Base-by-base conservation (phyloP, 2,888 invertebrate species). In the Erebia epiphron region DNA sequence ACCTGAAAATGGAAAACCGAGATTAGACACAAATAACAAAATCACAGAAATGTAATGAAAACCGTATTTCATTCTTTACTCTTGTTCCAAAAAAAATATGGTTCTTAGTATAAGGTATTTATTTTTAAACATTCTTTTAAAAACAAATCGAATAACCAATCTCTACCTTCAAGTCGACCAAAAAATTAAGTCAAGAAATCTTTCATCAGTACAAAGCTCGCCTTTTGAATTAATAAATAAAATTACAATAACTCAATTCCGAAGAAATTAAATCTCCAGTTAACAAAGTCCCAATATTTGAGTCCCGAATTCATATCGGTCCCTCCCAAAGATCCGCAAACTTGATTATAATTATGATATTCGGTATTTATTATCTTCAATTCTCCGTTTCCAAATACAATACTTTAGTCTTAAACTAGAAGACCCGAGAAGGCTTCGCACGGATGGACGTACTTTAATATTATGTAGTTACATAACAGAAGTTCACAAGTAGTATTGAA, bases 291-390 rank as follows among this genome's bases (percentile, higher is more conserved):
- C 18, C 21, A 46, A 62, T 21, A 21, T 61, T 62, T 14, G 62
- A 62, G 21, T 49, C 21, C 46, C 2, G 13, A 62, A 62, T 62
- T 62, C 62, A 49, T 49, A 14, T 62, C 62, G 62, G 14, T 10
- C 60, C 46, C 46, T 62, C 49, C 49, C 21, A 18, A 49, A 62
- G 62, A 62, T 62, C 62, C 14, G 49, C 49, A 49, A 62, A 62
- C 62, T 62, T 62, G 62, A 62, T 62, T 49, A 62, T 49, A 35
- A 49, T 62, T 62, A 9, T 62, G 62, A 21, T 49, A 46, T 62
- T 62, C 49, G 46, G 62, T 62, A 62, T 62, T 62, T 62, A 62
- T 62, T 62, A 62, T 62, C 21, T 62, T 14, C 62, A 46, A 49
- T 62, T 9, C 14, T 49, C 46, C 49, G 1, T 62, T 49, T 49